phyloP scores from a whole-genome alignment of 2,113 vertebrate genomes.

The Thalassarche chlororhynchos region DNA sequence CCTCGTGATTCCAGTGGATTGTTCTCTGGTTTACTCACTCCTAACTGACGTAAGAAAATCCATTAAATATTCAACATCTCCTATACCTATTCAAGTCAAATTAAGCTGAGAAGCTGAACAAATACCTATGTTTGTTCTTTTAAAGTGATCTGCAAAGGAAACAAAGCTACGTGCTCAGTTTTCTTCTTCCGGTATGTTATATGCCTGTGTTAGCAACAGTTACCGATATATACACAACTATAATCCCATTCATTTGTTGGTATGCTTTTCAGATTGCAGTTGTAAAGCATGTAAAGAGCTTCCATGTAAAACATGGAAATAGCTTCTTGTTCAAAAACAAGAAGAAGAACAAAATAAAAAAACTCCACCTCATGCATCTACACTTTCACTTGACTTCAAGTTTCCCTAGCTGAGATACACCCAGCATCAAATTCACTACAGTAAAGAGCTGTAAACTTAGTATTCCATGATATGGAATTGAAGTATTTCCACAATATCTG shows the following conservation, averaged over 20 bases:
- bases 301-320: background rate
- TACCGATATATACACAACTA: background rate
- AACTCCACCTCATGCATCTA: background rate
- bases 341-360: background rate
- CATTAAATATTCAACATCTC: background rate
- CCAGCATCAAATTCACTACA: background rate
- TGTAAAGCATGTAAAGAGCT: background rate
- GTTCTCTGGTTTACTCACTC: background rate
- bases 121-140: background rate
- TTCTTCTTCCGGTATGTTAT: background rate
- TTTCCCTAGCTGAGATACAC: background rate
- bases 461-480: background rate
- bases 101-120: background rate
- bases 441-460: background rate
- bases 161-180: fast-evolving
- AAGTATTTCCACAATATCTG: background rate
- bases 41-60: background rate
- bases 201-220: background rate
- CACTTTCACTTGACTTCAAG: background rate
- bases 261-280: background rate
- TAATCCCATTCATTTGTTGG: background rate
- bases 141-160: background rate
- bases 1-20: background rate
- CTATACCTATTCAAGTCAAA: background rate
- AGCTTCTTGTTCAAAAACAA: background rate